These are phyloP conservation scores for Trichogramma dendrolimi DNA, from an alignment of 2,888 invertebrate genomes.

Conservation along the genomic window DNA sequence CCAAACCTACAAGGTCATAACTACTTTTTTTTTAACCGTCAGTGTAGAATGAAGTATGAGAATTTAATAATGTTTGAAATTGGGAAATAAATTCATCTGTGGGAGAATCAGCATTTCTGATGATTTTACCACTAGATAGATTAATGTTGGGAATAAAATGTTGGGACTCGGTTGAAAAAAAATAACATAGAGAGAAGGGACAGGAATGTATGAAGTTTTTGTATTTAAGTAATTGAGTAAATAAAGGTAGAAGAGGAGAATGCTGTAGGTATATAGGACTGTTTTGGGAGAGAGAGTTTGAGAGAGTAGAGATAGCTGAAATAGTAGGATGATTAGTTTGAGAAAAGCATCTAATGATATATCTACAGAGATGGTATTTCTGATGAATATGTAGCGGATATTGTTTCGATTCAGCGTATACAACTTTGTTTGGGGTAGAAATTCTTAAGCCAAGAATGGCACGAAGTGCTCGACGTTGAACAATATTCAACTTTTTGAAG, in stretches of 20 bases:
- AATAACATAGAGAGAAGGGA: neutral
- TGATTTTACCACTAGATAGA: neutral
- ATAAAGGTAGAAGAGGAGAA: neutral
- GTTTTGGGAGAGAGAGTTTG: neutral
- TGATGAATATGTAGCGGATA: neutral
- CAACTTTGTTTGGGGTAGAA: slow-evolving; percentile 3
- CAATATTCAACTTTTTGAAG: neutral
- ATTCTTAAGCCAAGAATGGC: neutral
- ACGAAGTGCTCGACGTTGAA: neutral
- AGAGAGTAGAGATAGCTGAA: no score
- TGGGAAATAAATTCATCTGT: neutral
- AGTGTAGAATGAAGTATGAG: slow-evolving; percentile 16
- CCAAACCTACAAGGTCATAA: slow-evolving; percentile 4
- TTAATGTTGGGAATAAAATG: neutral
- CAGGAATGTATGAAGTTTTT: neutral
- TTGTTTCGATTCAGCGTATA: neutral
- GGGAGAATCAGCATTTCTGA: neutral
- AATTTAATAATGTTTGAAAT: neutral
- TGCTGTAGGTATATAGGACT: neutral
- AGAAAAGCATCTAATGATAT: no score
- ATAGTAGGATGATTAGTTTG: no score
- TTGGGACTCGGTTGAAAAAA: neutral
- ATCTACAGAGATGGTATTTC: neutral
- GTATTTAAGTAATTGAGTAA: neutral
- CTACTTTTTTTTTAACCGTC: slow-evolving; percentile 22